These are phyloP conservation scores for Hylaeus anthracinus DNA, from an alignment of 1,140 invertebrate species.

Conservation along the genomic window DNA sequence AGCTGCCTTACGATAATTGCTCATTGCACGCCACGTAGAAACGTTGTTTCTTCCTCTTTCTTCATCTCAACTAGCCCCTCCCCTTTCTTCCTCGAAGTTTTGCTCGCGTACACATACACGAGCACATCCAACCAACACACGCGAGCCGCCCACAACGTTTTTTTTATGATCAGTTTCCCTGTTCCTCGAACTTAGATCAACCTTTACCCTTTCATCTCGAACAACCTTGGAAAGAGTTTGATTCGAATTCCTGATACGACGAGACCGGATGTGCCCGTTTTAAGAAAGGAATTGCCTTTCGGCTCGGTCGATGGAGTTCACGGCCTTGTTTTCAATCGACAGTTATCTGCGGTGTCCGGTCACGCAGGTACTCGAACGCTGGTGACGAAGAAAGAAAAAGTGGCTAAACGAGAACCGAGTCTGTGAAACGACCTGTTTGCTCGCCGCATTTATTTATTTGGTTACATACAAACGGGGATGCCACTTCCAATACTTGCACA, in stretches of 20 bases:
- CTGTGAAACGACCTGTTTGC: conserved; percentile 5
- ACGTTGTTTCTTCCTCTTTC: conserved; percentile 50
- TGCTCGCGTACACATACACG: background rate
- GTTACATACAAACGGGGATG: background rate
- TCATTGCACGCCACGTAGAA: conserved; percentile 62
- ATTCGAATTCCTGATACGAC: conserved; percentile 18
- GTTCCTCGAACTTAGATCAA: background rate
- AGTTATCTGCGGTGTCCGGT: conserved; percentile 62
- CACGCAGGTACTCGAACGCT: conserved; percentile 61
- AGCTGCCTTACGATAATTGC: conserved; percentile 66
- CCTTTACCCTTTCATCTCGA: conserved; percentile 5
- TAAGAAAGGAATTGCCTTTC: conserved; percentile 45
- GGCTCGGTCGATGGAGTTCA: conserved; percentile 50
- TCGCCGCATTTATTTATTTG: conserved; percentile 8
- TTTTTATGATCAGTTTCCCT: background rate
- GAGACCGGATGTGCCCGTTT: conserved; percentile 37
- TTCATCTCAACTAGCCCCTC: background rate
- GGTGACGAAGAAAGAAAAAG: conserved; percentile 42
- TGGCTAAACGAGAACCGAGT: conserved; percentile 36
- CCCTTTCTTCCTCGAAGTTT: background rate
- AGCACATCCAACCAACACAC: background rate
- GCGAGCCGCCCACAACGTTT: background rate
- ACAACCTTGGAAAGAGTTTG: background rate
- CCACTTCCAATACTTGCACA: background rate
- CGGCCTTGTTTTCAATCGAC: conserved; percentile 49